Percentiles rank a stretch among this genome's conserved stretches.
Evolutionary conservation across 2,113 vertebrate species (phyloP).

Genomic region (Melanocharis versteri): DNA sequence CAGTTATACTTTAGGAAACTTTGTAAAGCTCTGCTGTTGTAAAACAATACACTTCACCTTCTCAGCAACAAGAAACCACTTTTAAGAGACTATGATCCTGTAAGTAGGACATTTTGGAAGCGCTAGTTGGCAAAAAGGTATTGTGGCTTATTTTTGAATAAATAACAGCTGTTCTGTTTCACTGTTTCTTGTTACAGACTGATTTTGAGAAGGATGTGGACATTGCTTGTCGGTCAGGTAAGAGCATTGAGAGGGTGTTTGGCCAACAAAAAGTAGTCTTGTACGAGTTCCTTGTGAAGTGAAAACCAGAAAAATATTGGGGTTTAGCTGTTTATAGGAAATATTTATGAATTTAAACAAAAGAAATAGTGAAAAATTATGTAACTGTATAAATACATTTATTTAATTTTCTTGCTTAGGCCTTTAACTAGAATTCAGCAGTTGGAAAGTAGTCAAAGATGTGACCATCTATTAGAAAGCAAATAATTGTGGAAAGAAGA

Average conservation of each 20-base stretch:
- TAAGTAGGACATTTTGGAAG: conserved; percentile 44
- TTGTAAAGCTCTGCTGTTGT: conserved; percentile 50
- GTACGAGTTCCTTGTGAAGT: neutral
- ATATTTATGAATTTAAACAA: neutral
- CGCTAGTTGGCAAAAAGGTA: neutral
- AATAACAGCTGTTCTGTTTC: conserved; percentile 39
- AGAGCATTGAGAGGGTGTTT: conserved; percentile 33
- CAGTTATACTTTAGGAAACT: conserved; percentile 55
- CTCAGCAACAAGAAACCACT: conserved; percentile 42
- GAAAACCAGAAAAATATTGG: neutral
- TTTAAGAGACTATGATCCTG: conserved; percentile 41
- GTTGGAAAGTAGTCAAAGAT: neutral
- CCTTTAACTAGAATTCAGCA: neutral
- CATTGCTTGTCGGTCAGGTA: conserved; percentile 99
- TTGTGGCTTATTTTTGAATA: conserved; percentile 3
- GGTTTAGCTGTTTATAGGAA: neutral
- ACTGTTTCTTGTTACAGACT: conserved; percentile 83
- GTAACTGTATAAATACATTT: neutral
- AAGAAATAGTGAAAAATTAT: neutral
- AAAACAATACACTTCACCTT: conserved; percentile 46
- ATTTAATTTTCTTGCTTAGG: neutral
- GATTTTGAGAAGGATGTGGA: conserved; percentile 99
- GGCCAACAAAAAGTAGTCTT: neutral
- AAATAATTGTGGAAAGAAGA: neutral
- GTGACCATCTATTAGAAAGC: neutral